Base-by-base conservation (phyloP, 2,888 invertebrate species). In the Hyposoter dolosus region DNA sequence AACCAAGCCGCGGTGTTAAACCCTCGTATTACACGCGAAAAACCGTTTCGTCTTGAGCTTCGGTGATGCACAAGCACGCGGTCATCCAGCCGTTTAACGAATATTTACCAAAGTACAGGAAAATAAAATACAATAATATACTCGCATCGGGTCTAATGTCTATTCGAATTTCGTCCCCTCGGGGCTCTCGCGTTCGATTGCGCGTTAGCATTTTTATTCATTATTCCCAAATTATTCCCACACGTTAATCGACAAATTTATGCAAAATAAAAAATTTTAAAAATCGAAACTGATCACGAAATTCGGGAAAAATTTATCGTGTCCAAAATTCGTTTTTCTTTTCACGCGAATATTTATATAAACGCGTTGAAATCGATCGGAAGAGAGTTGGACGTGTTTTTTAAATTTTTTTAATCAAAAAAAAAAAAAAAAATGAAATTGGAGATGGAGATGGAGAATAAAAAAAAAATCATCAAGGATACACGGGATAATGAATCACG, bases 401-500 rank as follows among this genome's bases (percentile, higher is more conserved):
- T 35, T 4, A 6, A 6, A 35, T 35, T 35, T 35, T 35, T 35
- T 35, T 3, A 35, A 35, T 6, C 4, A 40, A 40, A 35, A 35
- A 3, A 35, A 40, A 40, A 40, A 35, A 35, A 3, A 35, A 40
- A 40, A 72, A 77, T 71, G 43, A 82, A 72, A 77, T 50, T 40
- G 19, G 74, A 74, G 74, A 65, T 23, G 9, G 65, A 40, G 19
- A n/a, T 6, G 65, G 63, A 40, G 65, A 76, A 84, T 80, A 69
- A 78, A 60, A 68, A 78, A 63, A 47, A n/a, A n/a, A n/a, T n/a
- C n/a, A n/a, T 65, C 71, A 28, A 63, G 32, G 63, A 63, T 28
- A 15, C 15, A n/a, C 3, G 63, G 32, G 63, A 47, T 47, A 47
- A 47, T 47, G 17, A 47, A 47, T 47, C n/a, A n/a, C n/a, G n/a